Evolutionary conservation across 2,113 vertebrate species (phyloP), one percentile per base, ranked within the genome.

Genomic region (Hiodon alosoides): DNA sequence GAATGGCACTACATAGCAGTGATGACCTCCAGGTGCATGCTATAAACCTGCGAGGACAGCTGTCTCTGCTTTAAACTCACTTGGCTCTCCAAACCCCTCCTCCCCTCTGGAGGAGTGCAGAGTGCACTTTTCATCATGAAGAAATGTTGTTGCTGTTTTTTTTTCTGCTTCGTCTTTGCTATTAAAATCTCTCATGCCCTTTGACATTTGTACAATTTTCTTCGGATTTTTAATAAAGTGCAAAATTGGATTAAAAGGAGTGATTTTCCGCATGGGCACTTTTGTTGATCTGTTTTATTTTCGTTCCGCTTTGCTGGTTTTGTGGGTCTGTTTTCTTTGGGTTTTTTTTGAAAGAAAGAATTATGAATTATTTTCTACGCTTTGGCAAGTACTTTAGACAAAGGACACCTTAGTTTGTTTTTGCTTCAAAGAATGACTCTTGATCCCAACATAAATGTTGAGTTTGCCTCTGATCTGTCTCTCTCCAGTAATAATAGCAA

Each of bases 221-320:
- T 77, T 78, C 78, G 8, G 57, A 50, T 72, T 79, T 88, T 85
- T 85, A 85, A 87, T 86, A 86, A 89, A 85, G 85, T 80, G 83
- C 83, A 74, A 67, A 85, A 87, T 86, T 85, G 86, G 87, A 87
- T 89, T 87, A 87, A 86, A 86, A 80, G 80, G 82, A 69, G 69
- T 81, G 79, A 86, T 87, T 88, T 88, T 87, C 84, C 80, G 81
- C 86, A 78, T 85, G 81, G 81, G 75, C 81, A 77, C 83, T 51
- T 84, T 81, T 79, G 83, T 61, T 70, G 81, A 83, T 87, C 78
- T 86, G 76, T 84, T 83, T 84, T 83, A 84, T 83, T 86, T 85
- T 82, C 79, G 54, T 80, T 71, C 78, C 73, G 64, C 78, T 48
- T 83, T 76, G 72, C 73, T 50, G 73, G 75, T 80, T 10, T 16